Base-by-base conservation (phyloP, 2,888 invertebrate genomes). In the Helicoverpa assulta region DNA sequence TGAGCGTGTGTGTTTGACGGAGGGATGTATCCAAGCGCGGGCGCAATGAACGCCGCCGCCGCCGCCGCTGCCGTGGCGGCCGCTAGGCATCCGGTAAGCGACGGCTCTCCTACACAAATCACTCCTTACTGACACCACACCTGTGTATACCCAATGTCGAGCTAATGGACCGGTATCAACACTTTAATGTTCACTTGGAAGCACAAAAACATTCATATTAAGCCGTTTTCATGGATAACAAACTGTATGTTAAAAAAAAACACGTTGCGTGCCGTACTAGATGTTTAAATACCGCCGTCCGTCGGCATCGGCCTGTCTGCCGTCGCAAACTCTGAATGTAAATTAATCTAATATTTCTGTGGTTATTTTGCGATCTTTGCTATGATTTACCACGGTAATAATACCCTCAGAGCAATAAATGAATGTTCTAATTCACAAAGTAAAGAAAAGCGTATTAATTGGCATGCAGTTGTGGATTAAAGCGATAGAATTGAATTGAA, bases 1-100 rank as follows among this genome's bases (percentile, higher is more conserved):
- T 95, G 95, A 91, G 85, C 89, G 91, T 89, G 92, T 91, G 93
- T 92, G 94, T 93, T 93, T 96, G 93, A 96, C 96, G 93, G 91
- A 93, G 96, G 96, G 95, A 98, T 98, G 98, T 98, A 98, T 97
- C 98, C 98, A 83, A 97, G 97, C 96, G 97, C 97, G 96, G 97
- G 97, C 96, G 96, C 96, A 78, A 98, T 98, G 97, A 98, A 98
- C 96, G 98, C 98, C 94, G 98, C 98, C 94, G 98, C 97, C 92
- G 98, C 97, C 92, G 98, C 98, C 91, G 98, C 98, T 91, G 98
- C 97, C 90, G 98, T 97, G 92, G 98, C 97, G 95, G 98, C 97
- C 95, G 98, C 98, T 82, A 97, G 98, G 96, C 98, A 98, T 96
- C 98, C 98, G 97, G 98, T 98, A 96, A 97, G 97, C 77, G 79